Evolutionary conservation across 2,888 invertebrate species (phyloP), one percentile per base, ranked within the genome.

Genomic region (Lepidonotus clava): DNA sequence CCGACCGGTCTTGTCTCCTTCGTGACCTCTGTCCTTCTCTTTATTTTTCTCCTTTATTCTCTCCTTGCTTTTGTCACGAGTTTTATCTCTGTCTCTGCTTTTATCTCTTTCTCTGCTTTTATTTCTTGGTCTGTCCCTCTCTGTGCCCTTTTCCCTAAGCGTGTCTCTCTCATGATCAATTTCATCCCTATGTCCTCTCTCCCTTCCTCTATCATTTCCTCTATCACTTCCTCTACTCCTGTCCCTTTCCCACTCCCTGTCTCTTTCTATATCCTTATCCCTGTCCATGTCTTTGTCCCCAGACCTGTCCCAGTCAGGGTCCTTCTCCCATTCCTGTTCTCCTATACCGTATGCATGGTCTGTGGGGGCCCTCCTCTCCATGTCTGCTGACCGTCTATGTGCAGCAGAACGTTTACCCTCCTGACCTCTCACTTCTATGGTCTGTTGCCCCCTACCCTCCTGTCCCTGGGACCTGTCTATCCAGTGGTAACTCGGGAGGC

Each of bases 401-500:
- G 34, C n/a, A n/a, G n/a, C n/a, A n/a, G n/a, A n/a, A n/a, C n/a
- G n/a, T n/a, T n/a, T n/a, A n/a, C n/a, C n/a, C n/a, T 2, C 38
- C 21, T 71, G 4, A 18, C 71, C 21, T 38, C 36, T 6, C n/a
- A n/a, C n/a, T n/a, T n/a, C n/a, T n/a, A n/a, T n/a, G n/a, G n/a
- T n/a, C n/a, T n/a, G n/a, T n/a, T 5, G 34, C 4, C 8, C 38
- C 38, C 71, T 71, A 24, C 1, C 71, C 38, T 14, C 71, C 36
- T 11, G 14, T 34, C 36, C 56, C 56, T n/a, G 4, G 2, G 24
- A 1, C 61, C 21, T 80, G 11, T 46, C 80, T 46, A 80, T 24
- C 80, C 80, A 80, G 51, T 80, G 80, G 46, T 80, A 80, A 32
- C 80, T 80, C 40, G 80, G 80, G n/a, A 46, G 32, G 46, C 80